Evolutionary conservation across 2,888 invertebrate genomes (phyloP).

Genomic region (Euzophera pinguis): DNA sequence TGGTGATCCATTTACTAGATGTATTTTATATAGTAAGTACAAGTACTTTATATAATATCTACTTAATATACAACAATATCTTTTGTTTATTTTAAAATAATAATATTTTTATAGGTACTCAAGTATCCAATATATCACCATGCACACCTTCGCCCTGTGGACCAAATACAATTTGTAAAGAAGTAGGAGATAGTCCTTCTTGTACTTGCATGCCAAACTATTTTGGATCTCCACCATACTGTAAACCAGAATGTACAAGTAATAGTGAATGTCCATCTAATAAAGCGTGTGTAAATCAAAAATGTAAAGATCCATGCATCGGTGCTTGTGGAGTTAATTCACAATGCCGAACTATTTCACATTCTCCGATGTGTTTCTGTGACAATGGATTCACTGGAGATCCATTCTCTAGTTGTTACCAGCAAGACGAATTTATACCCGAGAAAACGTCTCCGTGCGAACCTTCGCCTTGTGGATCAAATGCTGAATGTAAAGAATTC

Average conservation of each 20-base stretch:
- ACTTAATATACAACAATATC: no score
- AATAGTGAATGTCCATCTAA: slow-evolving; percentile 84
- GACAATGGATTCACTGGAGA: slow-evolving; percentile 83
- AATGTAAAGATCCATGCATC: slow-evolving; percentile 83
- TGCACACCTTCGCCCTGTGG: slow-evolving; percentile 87
- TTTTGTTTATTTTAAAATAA: neutral
- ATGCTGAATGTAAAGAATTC: slow-evolving; percentile 81
- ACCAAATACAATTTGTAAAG: slow-evolving; percentile 81
- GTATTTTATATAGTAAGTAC: slow-evolving; percentile 71
- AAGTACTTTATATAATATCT: no score
- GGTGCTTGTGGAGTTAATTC: slow-evolving; percentile 86
- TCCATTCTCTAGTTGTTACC: slow-evolving; percentile 82
- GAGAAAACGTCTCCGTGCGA: slow-evolving; percentile 78
- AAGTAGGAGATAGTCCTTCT: slow-evolving; percentile 78
- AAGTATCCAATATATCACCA: slow-evolving; percentile 77
- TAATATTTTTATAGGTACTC: slow-evolving; percentile 57
- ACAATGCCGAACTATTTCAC: slow-evolving; percentile 85
- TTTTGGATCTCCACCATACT: slow-evolving; percentile 87
- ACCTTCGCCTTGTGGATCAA: slow-evolving; percentile 82
- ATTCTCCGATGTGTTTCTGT: slow-evolving; percentile 87
- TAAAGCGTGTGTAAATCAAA: slow-evolving; percentile 83
- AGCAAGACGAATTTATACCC: slow-evolving; percentile 45
- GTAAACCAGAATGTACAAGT: slow-evolving; percentile 85
- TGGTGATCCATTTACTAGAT: slow-evolving; percentile 88
- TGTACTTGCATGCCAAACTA: slow-evolving; percentile 84